Evolutionary conservation across 2,113 vertebrate species (phyloP).

Genomic region (Macquaria ambigua): DNA sequence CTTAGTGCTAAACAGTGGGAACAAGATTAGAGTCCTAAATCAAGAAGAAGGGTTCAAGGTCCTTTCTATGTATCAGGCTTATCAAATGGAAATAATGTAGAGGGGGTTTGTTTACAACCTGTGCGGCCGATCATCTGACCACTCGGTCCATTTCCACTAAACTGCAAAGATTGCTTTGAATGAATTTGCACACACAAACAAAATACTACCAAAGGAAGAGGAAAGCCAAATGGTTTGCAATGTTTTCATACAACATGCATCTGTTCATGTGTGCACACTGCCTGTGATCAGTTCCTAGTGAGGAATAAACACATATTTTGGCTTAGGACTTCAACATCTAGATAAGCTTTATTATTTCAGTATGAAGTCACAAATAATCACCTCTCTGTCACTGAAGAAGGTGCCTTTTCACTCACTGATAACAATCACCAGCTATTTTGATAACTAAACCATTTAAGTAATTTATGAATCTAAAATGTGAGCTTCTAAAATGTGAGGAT

Average conservation of each 20-base stretch:
- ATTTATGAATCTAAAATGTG: too few species aligned
- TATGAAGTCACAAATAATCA: neutral
- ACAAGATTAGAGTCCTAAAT: conserved; percentile 42
- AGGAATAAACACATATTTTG: neutral
- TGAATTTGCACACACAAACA: neutral
- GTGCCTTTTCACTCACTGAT: neutral
- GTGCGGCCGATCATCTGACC: neutral
- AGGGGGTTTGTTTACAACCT: neutral
- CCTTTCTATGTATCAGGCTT: conserved; percentile 18
- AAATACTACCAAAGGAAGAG: neutral
- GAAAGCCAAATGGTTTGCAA: neutral
- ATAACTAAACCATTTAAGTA: neutral
- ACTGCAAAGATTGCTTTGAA: neutral
- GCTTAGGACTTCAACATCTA: neutral
- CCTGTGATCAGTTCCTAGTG: neutral
- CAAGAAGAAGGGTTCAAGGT: conserved; percentile 48
- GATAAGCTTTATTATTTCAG: neutral
- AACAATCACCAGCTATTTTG: neutral
- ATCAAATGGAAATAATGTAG: conserved; percentile 23
- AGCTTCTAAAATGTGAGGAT: too few species aligned
- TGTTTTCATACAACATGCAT: neutral
- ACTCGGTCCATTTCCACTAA: neutral
- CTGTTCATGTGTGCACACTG: neutral
- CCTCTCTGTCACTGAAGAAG: neutral
- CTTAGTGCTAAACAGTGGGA: neutral